phyloP scores from a whole-genome alignment of 2,797 vertebrate species.

The Acanthurus leucopareius region DNA sequence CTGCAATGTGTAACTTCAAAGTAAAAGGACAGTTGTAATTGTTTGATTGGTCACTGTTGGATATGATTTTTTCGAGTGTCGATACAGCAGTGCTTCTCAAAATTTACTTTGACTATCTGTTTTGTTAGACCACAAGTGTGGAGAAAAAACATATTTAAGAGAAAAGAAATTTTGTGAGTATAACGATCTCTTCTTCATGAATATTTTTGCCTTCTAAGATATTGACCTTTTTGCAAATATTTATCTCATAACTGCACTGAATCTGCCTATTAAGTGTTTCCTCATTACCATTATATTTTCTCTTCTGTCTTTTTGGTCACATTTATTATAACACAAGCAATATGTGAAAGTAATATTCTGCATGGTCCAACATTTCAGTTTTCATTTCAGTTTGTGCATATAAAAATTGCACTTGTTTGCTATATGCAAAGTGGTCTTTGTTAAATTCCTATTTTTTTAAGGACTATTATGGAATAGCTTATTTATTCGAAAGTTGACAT shows the following conservation, averaged over 20 bases:
- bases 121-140: neutral
- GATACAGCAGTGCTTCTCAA: neutral
- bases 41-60: constrained; percentile 3
- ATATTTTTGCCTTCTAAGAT: neutral
- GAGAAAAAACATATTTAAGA: neutral
- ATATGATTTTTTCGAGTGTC: constrained; percentile 1
- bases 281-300: neutral
- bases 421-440: neutral
- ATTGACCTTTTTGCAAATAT: constrained; percentile 11
- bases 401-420: constrained; percentile 1
- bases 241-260: neutral
- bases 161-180: neutral
- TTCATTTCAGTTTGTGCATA: neutral
- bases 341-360: neutral
- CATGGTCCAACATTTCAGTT: neutral
- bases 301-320: neutral
- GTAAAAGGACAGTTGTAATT: neutral
- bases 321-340: neutral
- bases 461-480: neutral
- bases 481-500: constrained; percentile 5
- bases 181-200: neutral
- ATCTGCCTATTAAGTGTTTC: neutral
- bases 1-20: constrained; percentile 2
- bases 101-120: neutral
- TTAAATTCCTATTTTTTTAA: neutral